phyloP scores from a whole-genome alignment of 2,113 vertebrate species.

The Malaclemys terrapin region DNA sequence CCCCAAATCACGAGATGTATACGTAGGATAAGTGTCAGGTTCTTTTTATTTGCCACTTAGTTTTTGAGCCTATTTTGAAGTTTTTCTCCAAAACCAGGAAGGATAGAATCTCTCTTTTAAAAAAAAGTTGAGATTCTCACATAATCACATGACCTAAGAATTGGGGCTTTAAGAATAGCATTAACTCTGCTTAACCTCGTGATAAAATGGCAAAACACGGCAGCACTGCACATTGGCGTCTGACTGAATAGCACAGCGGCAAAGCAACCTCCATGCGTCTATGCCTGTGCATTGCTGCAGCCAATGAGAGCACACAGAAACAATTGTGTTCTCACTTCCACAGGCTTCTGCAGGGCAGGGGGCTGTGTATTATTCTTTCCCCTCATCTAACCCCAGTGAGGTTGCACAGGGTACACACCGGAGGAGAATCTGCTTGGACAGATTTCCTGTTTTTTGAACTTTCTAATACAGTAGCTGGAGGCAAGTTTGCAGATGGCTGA shows the following conservation, averaged over 20 bases:
- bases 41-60: background rate
- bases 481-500: background rate
- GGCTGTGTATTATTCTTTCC: background rate
- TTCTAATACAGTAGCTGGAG: background rate
- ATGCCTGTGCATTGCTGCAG: background rate
- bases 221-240: background rate
- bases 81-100: background rate
- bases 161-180: background rate
- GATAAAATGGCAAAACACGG: background rate
- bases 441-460: background rate
- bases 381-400: constrained; percentile 1
- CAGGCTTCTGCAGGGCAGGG: constrained; percentile 31
- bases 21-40: background rate
- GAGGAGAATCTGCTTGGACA: background rate
- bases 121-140: background rate
- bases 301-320: background rate
- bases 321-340: background rate
- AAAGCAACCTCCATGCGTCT: background rate
- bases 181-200: rapidly evolving
- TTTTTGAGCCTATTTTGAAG: background rate
- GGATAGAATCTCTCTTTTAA: background rate
- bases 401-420: rapidly evolving
- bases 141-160: rapidly evolving
- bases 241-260: background rate
- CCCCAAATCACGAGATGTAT: background rate